phyloP scores from a whole-genome alignment of 2,113 vertebrate genomes.

The Paradisaea rubra region DNA sequence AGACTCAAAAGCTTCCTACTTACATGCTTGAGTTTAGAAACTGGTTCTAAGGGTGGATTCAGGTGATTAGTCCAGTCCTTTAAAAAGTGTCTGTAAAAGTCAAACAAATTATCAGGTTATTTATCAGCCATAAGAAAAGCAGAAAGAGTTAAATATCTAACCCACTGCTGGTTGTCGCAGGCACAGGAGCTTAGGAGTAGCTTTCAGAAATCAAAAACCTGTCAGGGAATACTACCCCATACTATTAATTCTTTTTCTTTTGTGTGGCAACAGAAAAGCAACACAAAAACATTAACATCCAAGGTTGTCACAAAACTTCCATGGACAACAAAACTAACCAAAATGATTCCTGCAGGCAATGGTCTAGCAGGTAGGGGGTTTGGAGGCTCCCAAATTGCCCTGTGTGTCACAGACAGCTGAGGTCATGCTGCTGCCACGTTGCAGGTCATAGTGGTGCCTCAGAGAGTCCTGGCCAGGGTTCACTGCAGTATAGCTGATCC shows the following conservation, averaged over 20 bases:
- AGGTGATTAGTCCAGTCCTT: slow-evolving; percentile 43
- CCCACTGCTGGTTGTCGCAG: background rate
- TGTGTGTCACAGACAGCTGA: background rate
- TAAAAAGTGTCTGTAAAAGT: slow-evolving; percentile 45
- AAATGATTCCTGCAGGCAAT: background rate
- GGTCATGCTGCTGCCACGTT: background rate
- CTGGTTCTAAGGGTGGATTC: background rate
- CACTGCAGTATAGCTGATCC: background rate
- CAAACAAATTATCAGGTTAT: background rate
- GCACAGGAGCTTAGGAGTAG: background rate
- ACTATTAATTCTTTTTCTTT: background rate
- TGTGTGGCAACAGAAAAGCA: background rate
- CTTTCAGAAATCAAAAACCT: background rate
- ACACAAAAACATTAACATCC: background rate
- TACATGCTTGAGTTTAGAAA: slow-evolving; percentile 41
- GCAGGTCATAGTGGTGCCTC: background rate
- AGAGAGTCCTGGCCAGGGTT: accelerated
- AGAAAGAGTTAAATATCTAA: background rate
- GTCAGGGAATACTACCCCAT: background rate
- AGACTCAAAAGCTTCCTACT: slow-evolving; percentile 29
- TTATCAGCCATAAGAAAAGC: background rate
- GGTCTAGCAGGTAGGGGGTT: background rate
- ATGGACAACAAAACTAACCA: background rate
- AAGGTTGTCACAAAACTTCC: background rate
- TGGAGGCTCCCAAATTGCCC: background rate